Evolutionary conservation across 2,888 invertebrate species (phyloP).

Genomic region (Stenichneumon culpator): DNA sequence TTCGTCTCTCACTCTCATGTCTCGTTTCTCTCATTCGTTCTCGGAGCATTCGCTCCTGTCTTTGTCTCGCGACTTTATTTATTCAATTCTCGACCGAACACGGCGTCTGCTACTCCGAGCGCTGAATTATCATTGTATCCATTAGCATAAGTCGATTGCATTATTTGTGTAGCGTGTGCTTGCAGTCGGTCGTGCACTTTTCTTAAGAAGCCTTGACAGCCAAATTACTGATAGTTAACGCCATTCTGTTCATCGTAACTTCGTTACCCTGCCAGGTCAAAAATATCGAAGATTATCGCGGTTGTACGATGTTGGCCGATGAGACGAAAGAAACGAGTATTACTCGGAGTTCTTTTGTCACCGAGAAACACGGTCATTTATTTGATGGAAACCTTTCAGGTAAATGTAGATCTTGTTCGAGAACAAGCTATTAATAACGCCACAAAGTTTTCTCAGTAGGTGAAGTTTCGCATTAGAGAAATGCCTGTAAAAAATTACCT

Average conservation of each 20-base stretch:
- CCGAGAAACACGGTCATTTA: too few species aligned
- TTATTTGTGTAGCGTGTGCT: background rate
- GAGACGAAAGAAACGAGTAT: too few species aligned
- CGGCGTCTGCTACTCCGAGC: background rate
- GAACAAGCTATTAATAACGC: too few species aligned
- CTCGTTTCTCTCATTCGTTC: constrained; percentile 22
- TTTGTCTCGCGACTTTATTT: constrained; percentile 2
- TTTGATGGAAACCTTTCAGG: too few species aligned
- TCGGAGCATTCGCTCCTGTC: background rate
- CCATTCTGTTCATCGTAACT: background rate
- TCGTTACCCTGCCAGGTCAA: background rate
- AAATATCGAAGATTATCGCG: too few species aligned
- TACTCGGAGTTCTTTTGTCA: too few species aligned
- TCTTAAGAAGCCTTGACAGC: background rate
- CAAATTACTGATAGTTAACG: constrained; percentile 1
- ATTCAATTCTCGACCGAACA: constrained; percentile 30
- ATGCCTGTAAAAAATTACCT: too few species aligned
- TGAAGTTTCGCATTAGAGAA: too few species aligned
- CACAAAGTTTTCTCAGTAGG: too few species aligned
- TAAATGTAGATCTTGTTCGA: too few species aligned
- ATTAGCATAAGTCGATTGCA: constrained; percentile 29
- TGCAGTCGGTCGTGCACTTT: background rate
- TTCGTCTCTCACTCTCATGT: background rate
- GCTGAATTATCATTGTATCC: constrained; percentile 21
- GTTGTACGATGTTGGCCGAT: too few species aligned